Percentiles rank a stretch among this genome's conserved stretches.
These are phyloP conservation scores for Leucopsar rothschildi DNA, from an alignment of 2,113 vertebrate species.

Conservation along the genomic window DNA sequence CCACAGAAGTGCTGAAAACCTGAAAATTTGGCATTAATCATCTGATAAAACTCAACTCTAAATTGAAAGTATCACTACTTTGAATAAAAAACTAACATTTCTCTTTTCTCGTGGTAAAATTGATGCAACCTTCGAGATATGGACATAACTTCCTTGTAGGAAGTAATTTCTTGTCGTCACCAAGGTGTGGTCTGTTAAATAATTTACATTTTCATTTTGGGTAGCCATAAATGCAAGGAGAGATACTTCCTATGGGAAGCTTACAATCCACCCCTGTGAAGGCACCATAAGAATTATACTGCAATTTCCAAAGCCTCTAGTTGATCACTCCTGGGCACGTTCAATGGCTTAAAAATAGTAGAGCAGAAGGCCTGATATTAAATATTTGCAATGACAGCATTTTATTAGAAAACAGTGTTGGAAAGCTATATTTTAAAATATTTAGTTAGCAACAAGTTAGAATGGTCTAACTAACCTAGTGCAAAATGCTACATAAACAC, in stretches of 20 bases:
- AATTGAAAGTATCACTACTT: neutral
- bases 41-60: neutral
- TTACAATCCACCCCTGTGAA: neutral
- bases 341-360: neutral
- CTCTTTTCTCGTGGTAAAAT: neutral
- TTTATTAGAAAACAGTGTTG: neutral
- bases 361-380: neutral
- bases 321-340: accelerated
- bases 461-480: neutral
- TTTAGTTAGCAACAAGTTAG: neutral
- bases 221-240: neutral
- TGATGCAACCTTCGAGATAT: neutral
- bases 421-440: neutral
- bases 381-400: neutral
- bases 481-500: neutral
- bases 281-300: neutral
- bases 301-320: neutral
- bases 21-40: neutral
- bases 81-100: neutral
- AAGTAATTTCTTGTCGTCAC: neutral
- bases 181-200: neutral
- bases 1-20: neutral
- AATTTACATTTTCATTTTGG: neutral
- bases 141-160: neutral
- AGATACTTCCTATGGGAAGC: neutral